Percentiles rank a stretch among this genome's conserved stretches.
Evolutionary conservation across 1,140 invertebrate genomes (phyloP).

Genomic region (Sitobion miscanthi): DNA sequence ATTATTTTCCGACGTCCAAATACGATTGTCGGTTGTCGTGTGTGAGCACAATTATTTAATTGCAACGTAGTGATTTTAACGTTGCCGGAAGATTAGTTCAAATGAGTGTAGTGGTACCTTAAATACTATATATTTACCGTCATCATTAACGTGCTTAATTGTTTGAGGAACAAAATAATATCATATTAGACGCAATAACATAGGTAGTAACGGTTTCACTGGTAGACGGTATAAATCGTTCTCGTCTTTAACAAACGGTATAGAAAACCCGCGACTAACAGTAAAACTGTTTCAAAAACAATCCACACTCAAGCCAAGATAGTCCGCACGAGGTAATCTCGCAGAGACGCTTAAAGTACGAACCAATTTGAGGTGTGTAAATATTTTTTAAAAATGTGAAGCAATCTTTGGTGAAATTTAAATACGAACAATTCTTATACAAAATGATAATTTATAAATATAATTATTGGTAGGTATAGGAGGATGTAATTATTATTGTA

Average conservation of each 20-base stretch:
- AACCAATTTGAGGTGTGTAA: no score
- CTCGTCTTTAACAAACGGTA: not conserved
- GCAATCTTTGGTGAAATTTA: no score
- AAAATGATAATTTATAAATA: no score
- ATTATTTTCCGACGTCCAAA: no score
- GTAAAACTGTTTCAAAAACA: no score
- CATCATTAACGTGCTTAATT: not conserved
- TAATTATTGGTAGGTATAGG: no score
- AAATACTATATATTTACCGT: not conserved
- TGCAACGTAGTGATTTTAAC: not conserved
- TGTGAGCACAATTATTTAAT: not conserved
- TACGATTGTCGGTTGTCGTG: not conserved
- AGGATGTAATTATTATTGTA: no score
- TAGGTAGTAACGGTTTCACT: not conserved
- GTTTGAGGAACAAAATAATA: not conserved
- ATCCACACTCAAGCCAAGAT: not conserved
- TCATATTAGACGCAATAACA: not conserved
- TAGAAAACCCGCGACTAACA: not conserved
- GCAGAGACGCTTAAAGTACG: no score
- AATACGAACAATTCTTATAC: no score
- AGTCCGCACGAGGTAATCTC: not conserved
- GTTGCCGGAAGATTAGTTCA: not conserved
- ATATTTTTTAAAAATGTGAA: no score
- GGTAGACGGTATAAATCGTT: not conserved
- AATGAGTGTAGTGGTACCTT: not conserved